Evolutionary conservation across 2,797 vertebrate genomes (phyloP).

Genomic region (Megalops cyprinoides): DNA sequence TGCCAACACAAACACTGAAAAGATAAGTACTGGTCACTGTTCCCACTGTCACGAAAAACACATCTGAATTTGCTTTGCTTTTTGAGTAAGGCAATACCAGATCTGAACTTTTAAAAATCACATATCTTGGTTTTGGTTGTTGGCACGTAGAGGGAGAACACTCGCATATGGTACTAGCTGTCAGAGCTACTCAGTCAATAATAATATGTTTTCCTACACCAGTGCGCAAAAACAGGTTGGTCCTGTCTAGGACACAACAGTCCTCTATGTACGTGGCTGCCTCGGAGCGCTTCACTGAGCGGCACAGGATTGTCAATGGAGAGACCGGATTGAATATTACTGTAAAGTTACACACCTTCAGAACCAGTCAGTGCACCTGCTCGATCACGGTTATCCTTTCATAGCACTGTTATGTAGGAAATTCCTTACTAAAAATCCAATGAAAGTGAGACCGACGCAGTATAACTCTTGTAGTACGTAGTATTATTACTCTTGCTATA

Average conservation of each 20-base stretch:
- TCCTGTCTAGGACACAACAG: conserved; percentile 68
- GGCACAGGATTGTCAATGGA: too few relatives aligned
- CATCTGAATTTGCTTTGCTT: background rate
- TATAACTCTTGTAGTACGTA: background rate
- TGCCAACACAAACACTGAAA: background rate
- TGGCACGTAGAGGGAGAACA: background rate
- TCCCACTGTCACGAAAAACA: background rate
- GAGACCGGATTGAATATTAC: background rate
- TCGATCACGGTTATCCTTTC: background rate
- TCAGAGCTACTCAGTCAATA: conserved; percentile 69
- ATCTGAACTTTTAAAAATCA: background rate
- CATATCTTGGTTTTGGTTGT: background rate
- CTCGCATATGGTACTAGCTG: background rate
- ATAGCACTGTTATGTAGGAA: background rate
- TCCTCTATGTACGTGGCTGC: conserved; percentile 22
- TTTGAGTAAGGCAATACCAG: background rate
- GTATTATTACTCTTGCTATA: background rate
- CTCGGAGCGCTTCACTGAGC: background rate
- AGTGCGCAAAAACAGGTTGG: conserved; percentile 76
- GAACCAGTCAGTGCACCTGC: conserved; percentile 42
- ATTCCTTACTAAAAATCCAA: background rate
- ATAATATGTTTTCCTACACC: conserved; percentile 66
- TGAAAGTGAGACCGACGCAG: background rate
- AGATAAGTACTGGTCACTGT: background rate
- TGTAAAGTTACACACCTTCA: background rate